Evolutionary conservation across 2,888 invertebrate genomes (phyloP).

Genomic region (Metalampra italica): DNA sequence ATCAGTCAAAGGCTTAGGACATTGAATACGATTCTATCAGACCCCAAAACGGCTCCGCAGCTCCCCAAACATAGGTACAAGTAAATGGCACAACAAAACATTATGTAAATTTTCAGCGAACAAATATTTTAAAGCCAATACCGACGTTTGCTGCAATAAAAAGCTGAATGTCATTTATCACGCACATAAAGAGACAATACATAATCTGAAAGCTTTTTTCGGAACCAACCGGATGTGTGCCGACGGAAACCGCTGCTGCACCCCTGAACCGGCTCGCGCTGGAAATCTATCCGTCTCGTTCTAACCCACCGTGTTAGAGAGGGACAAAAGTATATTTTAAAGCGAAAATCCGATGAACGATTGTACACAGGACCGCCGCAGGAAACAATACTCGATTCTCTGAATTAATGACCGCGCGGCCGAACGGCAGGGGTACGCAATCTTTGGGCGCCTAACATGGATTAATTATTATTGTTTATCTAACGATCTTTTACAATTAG

Average conservation of each 20-base stretch:
- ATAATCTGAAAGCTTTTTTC: constrained; percentile 64
- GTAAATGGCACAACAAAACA: constrained; percentile 14
- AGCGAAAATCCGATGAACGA: constrained; percentile 64
- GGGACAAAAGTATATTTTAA: constrained; percentile 39
- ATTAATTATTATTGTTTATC: neutral
- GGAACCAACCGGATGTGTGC: constrained; percentile 57
- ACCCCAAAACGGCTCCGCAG: too few relatives aligned
- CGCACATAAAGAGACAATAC: constrained; percentile 23
- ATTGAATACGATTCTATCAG: too few relatives aligned
- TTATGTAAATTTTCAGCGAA: constrained; percentile 3
- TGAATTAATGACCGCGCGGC: constrained; percentile 68
- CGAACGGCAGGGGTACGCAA: constrained; percentile 36
- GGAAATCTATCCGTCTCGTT: constrained; percentile 32
- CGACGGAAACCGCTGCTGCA: constrained; percentile 46
- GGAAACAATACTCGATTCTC: constrained; percentile 76
- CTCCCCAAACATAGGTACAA: constrained; percentile 6
- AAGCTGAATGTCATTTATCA: constrained; percentile 9
- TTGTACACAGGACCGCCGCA: constrained; percentile 56
- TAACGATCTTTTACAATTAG: neutral
- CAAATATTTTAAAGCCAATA: constrained; percentile 26
- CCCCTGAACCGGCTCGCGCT: constrained; percentile 32
- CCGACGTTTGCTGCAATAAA: constrained; percentile 15
- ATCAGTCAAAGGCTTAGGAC: too few relatives aligned
- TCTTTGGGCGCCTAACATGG: constrained; percentile 12
- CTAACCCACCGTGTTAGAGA: constrained; percentile 22